Conservation (phyloP, 2,113 vertebrate species). For the Pao palembangensis region DNA sequence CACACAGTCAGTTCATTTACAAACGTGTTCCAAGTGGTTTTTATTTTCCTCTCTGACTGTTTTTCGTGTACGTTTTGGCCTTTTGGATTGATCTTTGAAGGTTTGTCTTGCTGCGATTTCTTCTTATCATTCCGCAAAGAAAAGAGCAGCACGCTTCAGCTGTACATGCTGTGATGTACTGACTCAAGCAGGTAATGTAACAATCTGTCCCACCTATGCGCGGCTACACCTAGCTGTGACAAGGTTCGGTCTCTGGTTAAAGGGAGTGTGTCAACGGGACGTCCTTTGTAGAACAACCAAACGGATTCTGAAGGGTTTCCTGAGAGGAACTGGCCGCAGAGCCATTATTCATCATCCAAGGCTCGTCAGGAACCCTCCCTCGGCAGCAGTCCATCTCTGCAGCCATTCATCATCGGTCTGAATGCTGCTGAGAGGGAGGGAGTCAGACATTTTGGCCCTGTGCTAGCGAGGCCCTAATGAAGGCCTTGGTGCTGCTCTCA, state of each 20-base stretch:
- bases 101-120: conserved; percentile 26
- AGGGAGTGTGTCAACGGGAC: conserved; percentile 52
- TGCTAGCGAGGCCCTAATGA: conserved; percentile 56
- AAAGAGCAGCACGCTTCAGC: conserved; percentile 11
- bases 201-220: conserved; percentile 18
- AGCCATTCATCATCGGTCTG: conserved; percentile 71
- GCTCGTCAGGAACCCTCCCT: conserved; percentile 63
- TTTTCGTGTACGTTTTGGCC: neutral
- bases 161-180: conserved; percentile 39
- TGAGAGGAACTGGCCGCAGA: conserved; percentile 56
- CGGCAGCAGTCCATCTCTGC: conserved; percentile 66
- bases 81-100: conserved; percentile 6
- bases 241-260: conserved; percentile 53
- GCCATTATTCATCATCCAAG: conserved; percentile 72
- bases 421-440: conserved; percentile 57
- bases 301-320: conserved; percentile 54
- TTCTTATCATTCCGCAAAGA: conserved; percentile 15
- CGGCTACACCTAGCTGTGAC: conserved; percentile 45
- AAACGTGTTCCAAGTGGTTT: conserved; percentile 53
- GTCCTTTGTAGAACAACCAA: conserved; percentile 61
- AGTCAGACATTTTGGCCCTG: conserved; percentile 50
- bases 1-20: conserved; percentile 77
- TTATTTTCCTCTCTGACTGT: neutral
- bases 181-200: conserved; percentile 49
- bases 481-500: conserved; percentile 43